Evolutionary conservation across 2,888 invertebrate species (phyloP).

Genomic region (Apamea crenata): DNA sequence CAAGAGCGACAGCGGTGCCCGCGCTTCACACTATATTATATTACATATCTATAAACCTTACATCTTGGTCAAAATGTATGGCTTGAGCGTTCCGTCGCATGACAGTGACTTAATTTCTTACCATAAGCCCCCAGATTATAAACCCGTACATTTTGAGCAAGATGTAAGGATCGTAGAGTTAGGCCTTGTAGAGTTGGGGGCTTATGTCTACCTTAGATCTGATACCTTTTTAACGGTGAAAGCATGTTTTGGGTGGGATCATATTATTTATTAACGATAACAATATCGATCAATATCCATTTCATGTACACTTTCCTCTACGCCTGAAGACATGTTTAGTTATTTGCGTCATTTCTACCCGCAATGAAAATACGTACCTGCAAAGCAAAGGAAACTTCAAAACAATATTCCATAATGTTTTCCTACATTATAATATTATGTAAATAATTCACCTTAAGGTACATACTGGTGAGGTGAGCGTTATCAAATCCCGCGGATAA

Average conservation of each 20-base stretch:
- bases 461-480: constrained; percentile 54
- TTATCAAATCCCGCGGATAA: constrained; percentile 59
- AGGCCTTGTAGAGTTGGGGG: background rate
- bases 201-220: background rate
- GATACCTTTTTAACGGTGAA: background rate
- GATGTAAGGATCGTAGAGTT: background rate
- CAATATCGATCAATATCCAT: background rate
- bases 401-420: constrained; percentile 13
- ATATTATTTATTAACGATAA: background rate
- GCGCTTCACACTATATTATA: constrained; percentile 19
- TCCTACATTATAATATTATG: constrained; percentile 35
- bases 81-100: background rate
- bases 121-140: background rate
- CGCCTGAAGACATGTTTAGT: background rate
- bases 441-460: constrained; percentile 52
- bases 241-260: background rate
- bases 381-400: constrained; percentile 3
- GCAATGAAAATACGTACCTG: background rate
- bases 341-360: background rate
- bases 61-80: background rate
- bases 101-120: background rate
- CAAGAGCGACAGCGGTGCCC: background rate
- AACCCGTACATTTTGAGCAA: background rate
- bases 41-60: constrained; percentile 9
- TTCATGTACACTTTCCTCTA: background rate